phyloP scores from a whole-genome alignment of 2,113 vertebrate species.

The Pyxicephalus adspersus region DNA sequence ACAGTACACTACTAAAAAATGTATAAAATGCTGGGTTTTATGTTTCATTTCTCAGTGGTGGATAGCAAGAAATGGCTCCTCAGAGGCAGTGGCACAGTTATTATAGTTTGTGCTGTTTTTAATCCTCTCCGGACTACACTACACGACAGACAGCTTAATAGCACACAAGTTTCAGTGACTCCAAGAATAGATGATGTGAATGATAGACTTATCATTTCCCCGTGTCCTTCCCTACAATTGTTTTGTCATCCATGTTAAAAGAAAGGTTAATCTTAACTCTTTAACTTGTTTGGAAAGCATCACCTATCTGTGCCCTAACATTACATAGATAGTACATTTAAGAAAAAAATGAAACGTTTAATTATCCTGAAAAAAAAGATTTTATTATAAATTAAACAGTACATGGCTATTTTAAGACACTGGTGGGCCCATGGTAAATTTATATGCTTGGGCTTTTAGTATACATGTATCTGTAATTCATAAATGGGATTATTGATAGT shows the following conservation, averaged over 20 bases:
- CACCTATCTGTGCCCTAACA: slow-evolving; percentile 4
- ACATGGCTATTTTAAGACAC: too few relatives aligned
- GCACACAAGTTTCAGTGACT: slow-evolving; percentile 29
- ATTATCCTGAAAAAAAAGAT: too few relatives aligned
- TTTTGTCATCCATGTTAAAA: slow-evolving; percentile 21
- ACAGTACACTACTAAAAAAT: background rate
- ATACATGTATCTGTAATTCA: too few relatives aligned
- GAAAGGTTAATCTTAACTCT: slow-evolving; percentile 33
- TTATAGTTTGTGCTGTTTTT: background rate
- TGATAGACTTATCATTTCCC: slow-evolving; percentile 36
- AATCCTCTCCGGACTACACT: background rate
- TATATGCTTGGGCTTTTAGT: too few relatives aligned
- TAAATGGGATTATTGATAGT: too few relatives aligned
- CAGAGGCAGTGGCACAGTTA: slow-evolving; percentile 41
- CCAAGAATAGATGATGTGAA: slow-evolving; percentile 35
- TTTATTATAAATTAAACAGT: too few relatives aligned
- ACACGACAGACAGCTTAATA: slow-evolving; percentile 41
- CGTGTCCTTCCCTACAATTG: slow-evolving; percentile 33
- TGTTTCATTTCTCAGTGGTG: background rate
- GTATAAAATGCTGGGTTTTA: background rate
- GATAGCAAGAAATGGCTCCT: background rate
- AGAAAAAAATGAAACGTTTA: too few relatives aligned
- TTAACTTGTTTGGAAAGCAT: background rate
- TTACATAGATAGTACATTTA: background rate
- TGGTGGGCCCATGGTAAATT: too few relatives aligned